phyloP scores from a whole-genome alignment of 2,888 invertebrate species.

The Drosophila kokeensis region DNA sequence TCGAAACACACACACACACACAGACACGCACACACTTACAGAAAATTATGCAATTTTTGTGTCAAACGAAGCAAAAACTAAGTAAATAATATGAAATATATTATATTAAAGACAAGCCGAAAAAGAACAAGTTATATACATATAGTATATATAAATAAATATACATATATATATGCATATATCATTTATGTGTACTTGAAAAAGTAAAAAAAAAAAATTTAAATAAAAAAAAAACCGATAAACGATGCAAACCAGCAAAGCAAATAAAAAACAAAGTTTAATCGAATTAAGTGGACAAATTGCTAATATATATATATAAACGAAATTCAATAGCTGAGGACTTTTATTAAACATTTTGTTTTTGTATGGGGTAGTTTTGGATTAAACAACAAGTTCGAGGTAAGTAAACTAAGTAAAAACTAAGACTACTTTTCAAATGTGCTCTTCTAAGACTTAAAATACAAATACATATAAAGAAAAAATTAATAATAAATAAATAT shows the following conservation, averaged over 20 bases:
- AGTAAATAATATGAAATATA: slow-evolving; percentile 34
- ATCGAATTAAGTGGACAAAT: slow-evolving; percentile 77
- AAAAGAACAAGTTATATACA: slow-evolving; percentile 37
- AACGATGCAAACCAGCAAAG: slow-evolving; percentile 34
- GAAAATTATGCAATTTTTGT: slow-evolving; percentile 36
- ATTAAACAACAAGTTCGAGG: neutral
- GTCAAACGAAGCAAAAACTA: slow-evolving; percentile 39
- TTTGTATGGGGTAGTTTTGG: neutral
- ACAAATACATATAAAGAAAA: neutral
- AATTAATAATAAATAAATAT: neutral
- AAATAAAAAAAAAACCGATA: slow-evolving; percentile 22
- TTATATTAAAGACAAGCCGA: slow-evolving; percentile 63
- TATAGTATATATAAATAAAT: slow-evolving; percentile 34
- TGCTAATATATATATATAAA: slow-evolving; percentile 70
- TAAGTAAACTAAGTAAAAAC: slow-evolving; percentile 6
- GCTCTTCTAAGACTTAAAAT: neutral
- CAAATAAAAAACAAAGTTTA: slow-evolving; percentile 62
- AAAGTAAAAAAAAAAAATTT: slow-evolving; percentile 57
- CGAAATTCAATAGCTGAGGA: slow-evolving; percentile 58
- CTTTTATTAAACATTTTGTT: slow-evolving; percentile 2
- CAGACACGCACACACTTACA: slow-evolving; percentile 11
- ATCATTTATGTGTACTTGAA: slow-evolving; percentile 75
- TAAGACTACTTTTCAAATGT: neutral
- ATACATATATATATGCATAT: slow-evolving; percentile 36
- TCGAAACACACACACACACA: slow-evolving; percentile 24